Evolutionary conservation across 2,797 vertebrate species (phyloP).

Genomic region (Argyrosomus regius): DNA sequence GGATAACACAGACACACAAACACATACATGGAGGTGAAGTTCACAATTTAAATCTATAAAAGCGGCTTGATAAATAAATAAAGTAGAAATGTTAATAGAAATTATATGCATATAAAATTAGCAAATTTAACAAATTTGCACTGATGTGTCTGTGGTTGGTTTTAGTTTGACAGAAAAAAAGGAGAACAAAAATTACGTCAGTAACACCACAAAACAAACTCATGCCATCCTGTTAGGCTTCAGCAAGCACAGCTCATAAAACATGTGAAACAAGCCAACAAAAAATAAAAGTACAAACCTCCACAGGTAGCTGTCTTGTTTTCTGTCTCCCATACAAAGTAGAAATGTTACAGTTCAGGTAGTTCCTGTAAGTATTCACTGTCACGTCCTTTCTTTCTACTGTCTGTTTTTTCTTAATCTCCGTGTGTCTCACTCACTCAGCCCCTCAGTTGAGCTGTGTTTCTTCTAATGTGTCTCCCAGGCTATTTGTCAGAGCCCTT

Average conservation of each 20-base stretch:
- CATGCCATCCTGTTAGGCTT: slow-evolving; percentile 3
- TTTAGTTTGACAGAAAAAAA: slow-evolving; percentile 15
- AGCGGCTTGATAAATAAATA: background rate
- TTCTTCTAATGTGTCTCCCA: slow-evolving; percentile 83
- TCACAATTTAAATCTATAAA: slow-evolving; percentile 1
- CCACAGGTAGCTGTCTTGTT: slow-evolving; percentile 70
- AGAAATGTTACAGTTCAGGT: slow-evolving; percentile 55
- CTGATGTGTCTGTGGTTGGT: background rate
- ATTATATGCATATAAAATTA: background rate
- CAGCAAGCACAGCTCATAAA: slow-evolving; percentile 33
- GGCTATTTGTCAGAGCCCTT: slow-evolving; percentile 88
- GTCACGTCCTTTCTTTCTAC: slow-evolving; percentile 59
- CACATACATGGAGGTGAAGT: slow-evolving; percentile 15
- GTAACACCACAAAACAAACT: slow-evolving; percentile 1
- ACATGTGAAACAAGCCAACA: slow-evolving; percentile 16
- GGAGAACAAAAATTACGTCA: background rate
- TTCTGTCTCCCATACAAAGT: slow-evolving; percentile 74
- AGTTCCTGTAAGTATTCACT: slow-evolving; percentile 59
- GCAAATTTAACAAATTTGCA: background rate
- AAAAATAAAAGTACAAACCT: slow-evolving; percentile 80
- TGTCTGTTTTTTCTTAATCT: slow-evolving; percentile 54
- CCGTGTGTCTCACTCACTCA: slow-evolving; percentile 60
- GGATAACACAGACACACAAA: slow-evolving; percentile 34
- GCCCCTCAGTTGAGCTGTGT: slow-evolving; percentile 73
- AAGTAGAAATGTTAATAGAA: background rate